A percentile compares a stretch with the other conserved stretches of the same genome.
These are phyloP conservation scores for Lithosia quadra DNA, from an alignment of 2,888 invertebrate species.

Conservation along the genomic window DNA sequence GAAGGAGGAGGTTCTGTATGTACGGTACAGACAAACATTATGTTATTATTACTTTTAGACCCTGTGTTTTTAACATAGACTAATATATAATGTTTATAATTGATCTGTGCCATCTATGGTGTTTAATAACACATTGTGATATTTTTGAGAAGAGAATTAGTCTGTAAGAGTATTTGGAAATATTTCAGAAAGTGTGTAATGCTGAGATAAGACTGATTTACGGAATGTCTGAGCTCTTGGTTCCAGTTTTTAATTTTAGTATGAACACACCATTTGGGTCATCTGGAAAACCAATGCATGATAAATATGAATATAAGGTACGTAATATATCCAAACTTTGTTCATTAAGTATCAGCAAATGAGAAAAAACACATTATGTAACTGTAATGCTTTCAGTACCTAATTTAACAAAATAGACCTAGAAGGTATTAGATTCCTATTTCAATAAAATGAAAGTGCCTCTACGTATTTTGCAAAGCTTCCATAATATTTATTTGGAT, in stretches of 20 bases:
- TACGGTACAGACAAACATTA: no score
- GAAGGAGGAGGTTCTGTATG: no score
- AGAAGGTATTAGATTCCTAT: background rate
- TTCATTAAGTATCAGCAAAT: background rate
- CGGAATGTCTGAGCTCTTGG: conserved; percentile 67
- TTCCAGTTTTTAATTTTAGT: conserved; percentile 60
- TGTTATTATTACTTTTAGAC: conserved; percentile 19
- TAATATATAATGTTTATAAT: no score
- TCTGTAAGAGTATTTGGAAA: no score
- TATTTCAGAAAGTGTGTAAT: conserved; percentile 53
- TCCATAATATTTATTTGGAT: background rate
- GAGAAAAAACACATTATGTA: no score
- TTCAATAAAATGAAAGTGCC: background rate
- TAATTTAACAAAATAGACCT: no score
- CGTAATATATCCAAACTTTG: background rate
- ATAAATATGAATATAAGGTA: conserved; percentile 57
- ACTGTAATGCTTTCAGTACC: no score
- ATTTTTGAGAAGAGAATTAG: no score
- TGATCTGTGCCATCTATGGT: no score
- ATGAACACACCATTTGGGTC: conserved; percentile 61
- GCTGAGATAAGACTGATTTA: conserved; percentile 60
- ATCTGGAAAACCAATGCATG: conserved; percentile 52
- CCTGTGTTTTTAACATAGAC: background rate
- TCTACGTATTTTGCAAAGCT: background rate
- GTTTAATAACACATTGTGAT: no score